phyloP scores from a whole-genome alignment of 2,113 vertebrate genomes.

The Myiagra hebetior region DNA sequence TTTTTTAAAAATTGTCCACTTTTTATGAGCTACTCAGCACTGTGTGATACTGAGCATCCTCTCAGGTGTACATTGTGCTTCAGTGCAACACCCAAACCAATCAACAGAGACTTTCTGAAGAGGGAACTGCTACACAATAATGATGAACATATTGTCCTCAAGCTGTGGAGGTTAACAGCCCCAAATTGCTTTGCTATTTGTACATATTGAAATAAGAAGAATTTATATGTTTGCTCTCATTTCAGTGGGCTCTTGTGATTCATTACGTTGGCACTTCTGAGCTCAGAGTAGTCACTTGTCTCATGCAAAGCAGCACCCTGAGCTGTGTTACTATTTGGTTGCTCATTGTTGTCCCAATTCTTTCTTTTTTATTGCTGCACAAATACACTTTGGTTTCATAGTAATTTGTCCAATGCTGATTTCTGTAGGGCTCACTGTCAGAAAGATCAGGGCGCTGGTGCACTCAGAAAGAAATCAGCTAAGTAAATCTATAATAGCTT shows the following conservation, averaged over 20 bases:
- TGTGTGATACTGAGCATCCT: neutral
- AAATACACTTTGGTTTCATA: slow-evolving; percentile 8
- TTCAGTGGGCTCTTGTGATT: slow-evolving; percentile 51
- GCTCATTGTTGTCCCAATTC: slow-evolving; percentile 14
- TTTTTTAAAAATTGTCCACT: neutral
- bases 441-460: neutral
- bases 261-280: slow-evolving; percentile 37
- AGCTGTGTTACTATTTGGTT: neutral
- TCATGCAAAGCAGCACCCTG: slow-evolving; percentile 32
- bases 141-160: neutral
- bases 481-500: neutral
- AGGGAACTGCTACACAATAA: neutral
- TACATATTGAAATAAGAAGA: slow-evolving; percentile 6
- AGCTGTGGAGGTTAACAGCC: slow-evolving; percentile 36
- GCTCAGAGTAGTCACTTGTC: slow-evolving; percentile 37
- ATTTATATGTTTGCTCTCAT: slow-evolving; percentile 38
- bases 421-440: neutral
- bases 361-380: slow-evolving; percentile 4
- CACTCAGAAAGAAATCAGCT: neutral
- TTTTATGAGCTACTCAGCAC: neutral
- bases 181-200: slow-evolving; percentile 36
- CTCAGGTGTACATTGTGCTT: neutral
- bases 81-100: neutral
- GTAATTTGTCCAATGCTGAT: neutral
- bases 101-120: neutral